Conservation (phyloP, 2,113 vertebrate species). For the Brienomyrus longianalis region DNA sequence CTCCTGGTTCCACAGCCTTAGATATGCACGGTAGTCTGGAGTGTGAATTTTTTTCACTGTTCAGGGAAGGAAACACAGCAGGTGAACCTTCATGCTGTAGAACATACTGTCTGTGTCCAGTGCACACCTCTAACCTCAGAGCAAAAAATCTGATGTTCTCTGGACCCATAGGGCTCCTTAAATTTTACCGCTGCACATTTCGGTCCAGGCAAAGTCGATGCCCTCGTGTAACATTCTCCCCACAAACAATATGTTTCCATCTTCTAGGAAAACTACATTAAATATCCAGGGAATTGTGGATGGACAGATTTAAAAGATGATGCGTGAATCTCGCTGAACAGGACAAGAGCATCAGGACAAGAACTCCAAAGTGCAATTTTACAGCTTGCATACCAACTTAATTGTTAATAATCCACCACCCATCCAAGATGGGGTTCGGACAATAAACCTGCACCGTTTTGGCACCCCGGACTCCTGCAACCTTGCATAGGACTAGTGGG, state of each 20-base stretch:
- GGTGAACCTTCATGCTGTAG: background rate
- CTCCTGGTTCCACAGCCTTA: slow-evolving; percentile 88
- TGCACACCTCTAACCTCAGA: background rate
- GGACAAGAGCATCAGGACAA: background rate
- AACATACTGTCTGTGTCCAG: background rate
- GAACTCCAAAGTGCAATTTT: background rate
- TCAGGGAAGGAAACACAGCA: slow-evolving; percentile 14
- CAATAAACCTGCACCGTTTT: background rate
- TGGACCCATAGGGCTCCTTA: background rate
- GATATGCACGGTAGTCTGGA: slow-evolving; percentile 83
- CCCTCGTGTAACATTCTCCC: background rate
- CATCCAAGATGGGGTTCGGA: background rate
- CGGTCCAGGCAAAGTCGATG: background rate
- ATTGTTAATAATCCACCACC: background rate
- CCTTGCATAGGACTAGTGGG: background rate
- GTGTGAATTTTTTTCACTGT: slow-evolving; percentile 80
- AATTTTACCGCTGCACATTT: background rate
- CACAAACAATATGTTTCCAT: background rate
- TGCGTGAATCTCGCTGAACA: background rate
- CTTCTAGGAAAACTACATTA: background rate
- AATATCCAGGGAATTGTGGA: background rate
- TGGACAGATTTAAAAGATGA: background rate
- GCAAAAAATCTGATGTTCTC: background rate
- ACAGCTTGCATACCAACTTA: background rate
- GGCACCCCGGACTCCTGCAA: background rate